Base-by-base conservation (phyloP, 37 sponge, comb jelly and placozoan genomes). In the Petrosia ficiformis region DNA sequence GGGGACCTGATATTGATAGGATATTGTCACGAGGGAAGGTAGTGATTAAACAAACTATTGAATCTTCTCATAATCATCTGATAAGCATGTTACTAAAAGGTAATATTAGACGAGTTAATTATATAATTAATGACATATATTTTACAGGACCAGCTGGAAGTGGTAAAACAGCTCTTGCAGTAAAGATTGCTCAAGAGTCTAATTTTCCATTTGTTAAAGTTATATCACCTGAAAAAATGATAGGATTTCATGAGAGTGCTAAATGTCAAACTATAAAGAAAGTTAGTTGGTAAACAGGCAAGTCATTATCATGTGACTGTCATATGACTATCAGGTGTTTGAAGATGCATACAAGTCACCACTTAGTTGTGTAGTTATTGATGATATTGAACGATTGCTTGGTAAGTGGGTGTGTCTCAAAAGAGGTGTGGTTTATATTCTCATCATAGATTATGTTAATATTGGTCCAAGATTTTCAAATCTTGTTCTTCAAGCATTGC, bases 341-440 rank as follows among this genome's bases (percentile, higher is more conserved):
- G 91, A 96, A 30, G 94, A 96, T 78, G 99, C 99, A 8, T 99
- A 99, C 92, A 93, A 89, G 76, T 93, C 97, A 25, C 91, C 90
- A 58, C 77, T 96, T 30, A 96, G 99, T 77, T 93, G 95, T 72
- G 65, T 99, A 19, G 86, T 99, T 26, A 69, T 99, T n/a, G 99
- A 99, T 69, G 92, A 93, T 73, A 93, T 95, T 57, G 99, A 99
- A 65, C 59, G 92, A 52, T 66, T 96, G 19, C 28, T 98, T 28
- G 97, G 94, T 89, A 38, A 35, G 80, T 68, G 38, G 3, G 33
- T 2, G 34, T 35, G 42, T 19, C 52, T 73, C 35, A 16, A 52
- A 26, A 31, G 33, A 6, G 2, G 33, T 73, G 14, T 73, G 3
- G 35, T 22, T 67, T 24, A 31, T 37, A 31, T 67, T 37, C 4